Evolutionary conservation across 1,140 invertebrate species (phyloP).

Genomic region (Drosophila busckii): DNA sequence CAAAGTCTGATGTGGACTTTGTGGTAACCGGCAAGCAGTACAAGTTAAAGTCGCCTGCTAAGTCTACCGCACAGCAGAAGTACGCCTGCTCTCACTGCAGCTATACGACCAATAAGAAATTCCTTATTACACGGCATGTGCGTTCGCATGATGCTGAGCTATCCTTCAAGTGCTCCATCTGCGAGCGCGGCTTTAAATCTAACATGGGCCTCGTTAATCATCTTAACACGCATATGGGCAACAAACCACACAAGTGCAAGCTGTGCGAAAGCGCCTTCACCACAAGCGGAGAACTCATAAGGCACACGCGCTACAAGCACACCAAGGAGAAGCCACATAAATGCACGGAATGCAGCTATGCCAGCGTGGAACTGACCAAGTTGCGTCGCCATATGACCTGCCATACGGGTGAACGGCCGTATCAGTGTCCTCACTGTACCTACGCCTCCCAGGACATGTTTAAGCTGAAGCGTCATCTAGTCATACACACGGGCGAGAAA

Average conservation of each 20-base stretch:
- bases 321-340: slow-evolving; percentile 98
- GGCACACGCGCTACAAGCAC: slow-evolving; percentile 94
- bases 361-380: slow-evolving; percentile 96
- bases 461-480: slow-evolving; percentile 95
- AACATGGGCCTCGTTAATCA: slow-evolving; percentile 96
- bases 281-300: slow-evolving; percentile 95
- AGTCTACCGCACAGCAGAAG: slow-evolving; percentile 84
- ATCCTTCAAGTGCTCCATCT: slow-evolving; percentile 95
- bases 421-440: slow-evolving; percentile 95
- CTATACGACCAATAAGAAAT: slow-evolving; percentile 93
- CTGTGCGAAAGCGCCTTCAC: slow-evolving; percentile 96
- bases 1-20: slow-evolving; percentile 75
- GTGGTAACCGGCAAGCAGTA: slow-evolving; percentile 27
- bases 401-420: slow-evolving; percentile 87
- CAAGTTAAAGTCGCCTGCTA: slow-evolving; percentile 33
- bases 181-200: slow-evolving; percentile 97
- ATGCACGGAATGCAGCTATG: slow-evolving; percentile 96
- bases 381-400: slow-evolving; percentile 95
- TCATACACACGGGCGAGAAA: slow-evolving; percentile 96
- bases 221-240: slow-evolving; percentile 97
- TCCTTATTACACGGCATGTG: slow-evolving; percentile 94
- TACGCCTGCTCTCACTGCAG: slow-evolving; percentile 94
- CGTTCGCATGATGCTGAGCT: slow-evolving; percentile 96
- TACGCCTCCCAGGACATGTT: slow-evolving; percentile 99
- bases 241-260: slow-evolving; percentile 96